phyloP scores from a whole-genome alignment of 2,888 invertebrate genomes.

The Apodemia duryi region DNA sequence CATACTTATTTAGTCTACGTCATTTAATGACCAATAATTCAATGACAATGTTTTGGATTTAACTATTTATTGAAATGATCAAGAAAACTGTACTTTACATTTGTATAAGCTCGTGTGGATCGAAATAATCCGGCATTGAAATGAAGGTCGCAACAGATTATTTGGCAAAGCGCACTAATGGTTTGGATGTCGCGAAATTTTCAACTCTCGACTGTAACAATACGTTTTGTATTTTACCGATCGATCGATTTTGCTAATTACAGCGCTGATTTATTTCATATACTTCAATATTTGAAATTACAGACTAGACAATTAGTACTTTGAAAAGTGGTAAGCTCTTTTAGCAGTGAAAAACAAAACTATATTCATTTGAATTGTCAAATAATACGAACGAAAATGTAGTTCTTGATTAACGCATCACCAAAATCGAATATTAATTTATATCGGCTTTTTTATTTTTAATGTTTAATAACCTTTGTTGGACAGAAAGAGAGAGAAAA shows the following conservation, averaged over 20 bases:
- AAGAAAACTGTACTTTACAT: conserved; percentile 27
- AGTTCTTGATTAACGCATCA: too few relatives aligned
- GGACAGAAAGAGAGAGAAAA: too few relatives aligned
- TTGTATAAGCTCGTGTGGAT: conserved; percentile 46
- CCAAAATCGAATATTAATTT: too few relatives aligned
- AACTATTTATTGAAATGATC: not conserved
- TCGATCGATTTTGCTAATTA: not conserved
- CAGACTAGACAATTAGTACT: not conserved
- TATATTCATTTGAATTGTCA: too few relatives aligned
- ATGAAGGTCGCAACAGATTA: conserved; percentile 78
- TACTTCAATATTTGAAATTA: not conserved
- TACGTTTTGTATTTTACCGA: not conserved
- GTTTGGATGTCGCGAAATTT: conserved; percentile 8
- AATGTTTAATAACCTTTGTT: too few relatives aligned
- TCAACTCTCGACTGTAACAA: conserved; percentile 4
- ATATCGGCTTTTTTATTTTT: too few relatives aligned
- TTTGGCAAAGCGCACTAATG: conserved; percentile 74
- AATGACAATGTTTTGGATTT: not conserved
- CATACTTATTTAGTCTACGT: conserved; percentile 11
- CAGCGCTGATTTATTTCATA: not conserved
- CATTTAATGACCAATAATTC: not conserved
- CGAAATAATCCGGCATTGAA: conserved; percentile 66
- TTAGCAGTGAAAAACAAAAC: too few relatives aligned
- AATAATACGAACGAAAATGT: too few relatives aligned
- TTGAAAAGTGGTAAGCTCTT: too few relatives aligned